Percentiles rank a stretch among this genome's conserved stretches.
phyloP scores from a whole-genome alignment of 2,113 vertebrate species.

The Centropus unirufus region DNA sequence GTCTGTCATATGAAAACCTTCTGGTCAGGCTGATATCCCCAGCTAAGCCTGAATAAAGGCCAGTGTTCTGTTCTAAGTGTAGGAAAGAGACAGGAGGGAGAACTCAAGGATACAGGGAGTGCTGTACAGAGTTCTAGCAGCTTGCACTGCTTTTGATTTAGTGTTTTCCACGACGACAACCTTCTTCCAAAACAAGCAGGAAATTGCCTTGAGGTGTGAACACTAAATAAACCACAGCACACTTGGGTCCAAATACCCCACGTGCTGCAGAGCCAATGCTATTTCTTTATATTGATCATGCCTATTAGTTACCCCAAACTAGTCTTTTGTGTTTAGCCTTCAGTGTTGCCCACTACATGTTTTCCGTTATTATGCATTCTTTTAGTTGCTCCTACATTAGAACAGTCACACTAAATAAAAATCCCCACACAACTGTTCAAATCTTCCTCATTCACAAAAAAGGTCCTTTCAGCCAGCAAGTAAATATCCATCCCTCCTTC shows the following conservation, averaged over 20 bases:
- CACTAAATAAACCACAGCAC: not conserved
- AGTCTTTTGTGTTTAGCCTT: not conserved
- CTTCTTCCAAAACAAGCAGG: not conserved
- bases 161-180: not conserved
- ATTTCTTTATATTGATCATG: not conserved
- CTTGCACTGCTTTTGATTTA: not conserved
- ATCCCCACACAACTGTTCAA: not conserved
- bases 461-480: not conserved
- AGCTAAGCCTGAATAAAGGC: not conserved
- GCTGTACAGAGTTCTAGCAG: not conserved
- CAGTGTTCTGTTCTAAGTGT: fast-evolving
- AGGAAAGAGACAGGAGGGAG: not conserved
- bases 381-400: not conserved
- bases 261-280: not conserved
- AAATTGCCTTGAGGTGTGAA: not conserved
- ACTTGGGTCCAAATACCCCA: not conserved
- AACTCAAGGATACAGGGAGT: not conserved
- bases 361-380: not conserved
- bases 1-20: not conserved
- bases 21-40: not conserved
- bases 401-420: not conserved
- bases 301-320: not conserved
- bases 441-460: not conserved
- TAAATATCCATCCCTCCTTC: not conserved
- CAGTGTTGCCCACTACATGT: not conserved